Evolutionary conservation across 2,888 invertebrate species (phyloP).

Genomic region (Caenorhabditis panamensis): DNA sequence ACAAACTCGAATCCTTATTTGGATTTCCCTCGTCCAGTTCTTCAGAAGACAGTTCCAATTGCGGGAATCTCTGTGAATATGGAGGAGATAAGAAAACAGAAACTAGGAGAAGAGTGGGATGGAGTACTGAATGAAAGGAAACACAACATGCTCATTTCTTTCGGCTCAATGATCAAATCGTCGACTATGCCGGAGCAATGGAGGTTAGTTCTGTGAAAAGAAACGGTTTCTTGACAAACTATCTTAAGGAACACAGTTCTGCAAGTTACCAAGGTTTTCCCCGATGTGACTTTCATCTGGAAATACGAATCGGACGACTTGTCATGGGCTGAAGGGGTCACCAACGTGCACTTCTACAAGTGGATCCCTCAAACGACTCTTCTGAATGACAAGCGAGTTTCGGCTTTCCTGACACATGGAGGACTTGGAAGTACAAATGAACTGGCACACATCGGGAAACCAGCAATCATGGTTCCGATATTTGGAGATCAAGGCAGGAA

Average conservation of each 20-base stretch:
- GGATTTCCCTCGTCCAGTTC: constrained; percentile 56
- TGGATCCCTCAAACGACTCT: constrained; percentile 62
- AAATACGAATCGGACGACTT: constrained; percentile 53
- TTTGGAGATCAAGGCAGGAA: constrained; percentile 56
- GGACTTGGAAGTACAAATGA: constrained; percentile 58
- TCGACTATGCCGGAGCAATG: constrained; percentile 42
- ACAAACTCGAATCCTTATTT: constrained; percentile 63
- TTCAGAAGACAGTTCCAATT: constrained; percentile 61
- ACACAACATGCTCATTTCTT: constrained; percentile 43
- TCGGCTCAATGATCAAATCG: constrained; percentile 50
- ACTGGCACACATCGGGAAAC: constrained; percentile 44
- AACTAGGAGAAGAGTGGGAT: constrained; percentile 35
- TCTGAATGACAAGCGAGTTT: constrained; percentile 38
- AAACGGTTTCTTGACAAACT: too few relatives aligned
- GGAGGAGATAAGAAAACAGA: constrained; percentile 32
- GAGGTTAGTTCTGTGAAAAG: constrained; percentile 25
- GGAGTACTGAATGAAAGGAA: constrained; percentile 27
- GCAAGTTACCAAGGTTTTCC: constrained; percentile 28
- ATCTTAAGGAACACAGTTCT: constrained; percentile 36
- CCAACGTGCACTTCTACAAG: constrained; percentile 42
- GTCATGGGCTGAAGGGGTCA: constrained; percentile 18
- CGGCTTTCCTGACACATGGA: constrained; percentile 55
- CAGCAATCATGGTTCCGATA: constrained; percentile 45
- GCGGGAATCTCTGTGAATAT: constrained; percentile 64
- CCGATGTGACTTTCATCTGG: constrained; percentile 61